phyloP scores from a whole-genome alignment of 2,113 vertebrate genomes.

The Thermophis baileyi region DNA sequence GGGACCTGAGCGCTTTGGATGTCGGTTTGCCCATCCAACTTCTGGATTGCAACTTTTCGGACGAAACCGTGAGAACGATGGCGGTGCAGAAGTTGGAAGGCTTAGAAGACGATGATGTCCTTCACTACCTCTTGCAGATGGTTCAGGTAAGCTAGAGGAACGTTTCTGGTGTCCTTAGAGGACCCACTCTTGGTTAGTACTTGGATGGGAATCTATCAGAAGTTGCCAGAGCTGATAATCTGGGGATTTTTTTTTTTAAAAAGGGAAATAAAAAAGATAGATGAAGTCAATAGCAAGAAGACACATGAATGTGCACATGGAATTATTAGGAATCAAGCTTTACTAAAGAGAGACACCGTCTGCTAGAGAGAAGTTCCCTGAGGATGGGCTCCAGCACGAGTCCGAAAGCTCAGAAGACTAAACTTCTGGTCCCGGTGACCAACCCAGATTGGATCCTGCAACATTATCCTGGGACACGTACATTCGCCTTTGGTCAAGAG shows the following conservation, averaged over 20 bases:
- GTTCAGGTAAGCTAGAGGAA: conserved; percentile 82
- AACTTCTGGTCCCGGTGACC: too few relatives aligned
- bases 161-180: neutral
- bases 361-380: too few relatives aligned
- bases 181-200: neutral
- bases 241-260: neutral
- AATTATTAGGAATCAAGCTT: neutral
- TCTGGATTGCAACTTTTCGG: conserved; percentile 93
- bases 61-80: conserved; percentile 91
- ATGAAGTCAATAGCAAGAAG: neutral
- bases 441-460: too few relatives aligned
- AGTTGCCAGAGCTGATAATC: neutral
- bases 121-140: conserved; percentile 93
- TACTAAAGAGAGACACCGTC: neutral
- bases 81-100: conserved; percentile 94
- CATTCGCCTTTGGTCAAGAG: neutral
- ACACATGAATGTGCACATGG: neutral
- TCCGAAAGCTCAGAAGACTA: too few relatives aligned
- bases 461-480: too few relatives aligned
- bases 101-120: conserved; percentile 90
- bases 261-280: neutral
- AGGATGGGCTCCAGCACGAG: too few relatives aligned
- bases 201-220: neutral
- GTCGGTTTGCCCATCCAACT: conserved; percentile 95
- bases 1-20: conserved; percentile 89